Conservation (phyloP, 2,113 vertebrate species). For the Oncorhynchus tshawytscha region DNA sequence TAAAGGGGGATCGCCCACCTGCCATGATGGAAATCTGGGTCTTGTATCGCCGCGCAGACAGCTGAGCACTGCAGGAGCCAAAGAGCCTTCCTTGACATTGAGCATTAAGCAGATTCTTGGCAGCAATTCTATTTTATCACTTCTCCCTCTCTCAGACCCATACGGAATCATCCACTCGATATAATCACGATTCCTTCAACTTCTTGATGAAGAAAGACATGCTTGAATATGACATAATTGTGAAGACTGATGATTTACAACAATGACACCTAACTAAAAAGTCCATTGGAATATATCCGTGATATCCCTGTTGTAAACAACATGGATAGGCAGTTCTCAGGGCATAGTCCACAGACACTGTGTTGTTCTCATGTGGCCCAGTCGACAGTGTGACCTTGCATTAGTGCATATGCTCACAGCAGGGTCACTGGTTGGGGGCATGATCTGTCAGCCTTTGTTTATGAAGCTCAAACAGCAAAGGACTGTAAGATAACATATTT, state of each 20-base stretch:
- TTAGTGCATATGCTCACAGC: constrained; percentile 77
- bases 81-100: constrained; percentile 65
- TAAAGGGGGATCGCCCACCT: constrained; percentile 64
- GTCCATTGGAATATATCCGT: constrained; percentile 22
- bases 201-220: constrained; percentile 27
- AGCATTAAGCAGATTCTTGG: constrained; percentile 68
- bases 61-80: constrained; percentile 65
- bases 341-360: constrained; percentile 57
- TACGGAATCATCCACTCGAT: constrained; percentile 42
- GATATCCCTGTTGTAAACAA: constrained; percentile 47
- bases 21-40: constrained; percentile 64
- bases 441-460: constrained; percentile 77
- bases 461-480: constrained; percentile 65
- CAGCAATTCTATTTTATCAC: constrained; percentile 35
- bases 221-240: neutral
- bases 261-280: too few relatives aligned
- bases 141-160: constrained; percentile 42
- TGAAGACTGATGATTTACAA: neutral
- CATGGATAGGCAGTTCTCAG: constrained; percentile 50
- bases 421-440: constrained; percentile 72
- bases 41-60: constrained; percentile 59
- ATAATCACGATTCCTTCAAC: constrained; percentile 52
- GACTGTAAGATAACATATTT: constrained; percentile 76
- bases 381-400: constrained; percentile 74
- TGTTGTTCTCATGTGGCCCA: constrained; percentile 68